phyloP scores from a whole-genome alignment of 2,888 invertebrate genomes.

The Macaria notata region DNA sequence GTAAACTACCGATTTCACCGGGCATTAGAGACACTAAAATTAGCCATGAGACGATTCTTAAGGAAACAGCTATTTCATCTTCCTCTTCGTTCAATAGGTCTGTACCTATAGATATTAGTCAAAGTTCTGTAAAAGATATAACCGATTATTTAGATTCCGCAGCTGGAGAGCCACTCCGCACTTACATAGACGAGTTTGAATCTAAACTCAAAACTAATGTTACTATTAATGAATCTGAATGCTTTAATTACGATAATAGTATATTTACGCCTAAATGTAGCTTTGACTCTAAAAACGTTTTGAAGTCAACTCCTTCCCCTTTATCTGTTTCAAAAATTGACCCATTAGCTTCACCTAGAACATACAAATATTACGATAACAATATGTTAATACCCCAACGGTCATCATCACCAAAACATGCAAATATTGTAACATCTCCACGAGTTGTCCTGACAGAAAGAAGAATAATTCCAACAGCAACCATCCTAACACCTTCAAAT shows the following conservation, averaged over 20 bases:
- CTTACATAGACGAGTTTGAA: conserved; percentile 74
- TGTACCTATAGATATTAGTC: conserved; percentile 19
- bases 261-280: conserved; percentile 26
- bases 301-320: conserved; percentile 25
- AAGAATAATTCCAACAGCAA: conserved; percentile 21
- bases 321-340: conserved; percentile 34
- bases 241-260: conserved; percentile 16
- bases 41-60: conserved; percentile 33
- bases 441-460: conserved; percentile 19
- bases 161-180: conserved; percentile 67
- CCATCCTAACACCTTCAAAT: conserved; percentile 16
- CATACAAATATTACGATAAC: conserved; percentile 18
- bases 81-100: conserved; percentile 34
- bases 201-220: conserved; percentile 58
- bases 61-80: conserved; percentile 31
- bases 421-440: conserved; percentile 24
- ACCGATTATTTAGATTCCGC: conserved; percentile 67
- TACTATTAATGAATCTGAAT: conserved; percentile 37
- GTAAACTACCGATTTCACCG: conserved; percentile 38
- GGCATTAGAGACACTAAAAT: conserved; percentile 40
- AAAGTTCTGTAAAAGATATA: conserved; percentile 54
- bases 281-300: conserved; percentile 5
- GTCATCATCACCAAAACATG: conserved; percentile 28
- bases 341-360: conserved; percentile 15
- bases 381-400: conserved; percentile 16